A percentile compares a stretch with the other conserved stretches of the same genome.
Conservation (phyloP, 1,140 invertebrate genomes). For the Pogonomyrmex barbatus region DNA sequence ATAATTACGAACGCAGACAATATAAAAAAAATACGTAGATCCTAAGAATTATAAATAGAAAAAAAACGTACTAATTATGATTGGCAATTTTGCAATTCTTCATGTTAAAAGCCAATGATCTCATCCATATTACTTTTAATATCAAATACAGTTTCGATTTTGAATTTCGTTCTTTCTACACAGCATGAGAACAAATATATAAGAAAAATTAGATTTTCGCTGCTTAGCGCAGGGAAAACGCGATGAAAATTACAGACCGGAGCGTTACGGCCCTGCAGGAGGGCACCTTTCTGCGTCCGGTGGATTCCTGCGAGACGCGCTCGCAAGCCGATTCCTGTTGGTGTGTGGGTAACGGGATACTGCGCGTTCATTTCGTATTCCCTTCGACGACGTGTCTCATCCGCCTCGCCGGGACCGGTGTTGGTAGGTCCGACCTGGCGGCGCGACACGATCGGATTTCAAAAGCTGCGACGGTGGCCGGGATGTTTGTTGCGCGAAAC, state of each 20-base stretch:
- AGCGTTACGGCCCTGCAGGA: constrained; percentile 23
- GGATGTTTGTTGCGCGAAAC: constrained; percentile 38
- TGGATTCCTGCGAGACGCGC: constrained; percentile 30
- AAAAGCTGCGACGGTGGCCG: constrained; percentile 51
- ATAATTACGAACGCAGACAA: not conserved
- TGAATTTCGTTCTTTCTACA: not conserved
- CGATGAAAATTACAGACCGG: not conserved
- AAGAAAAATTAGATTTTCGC: not conserved
- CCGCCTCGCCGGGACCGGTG: constrained; percentile 67
- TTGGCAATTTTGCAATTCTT: not conserved
- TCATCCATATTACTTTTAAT: not conserved
- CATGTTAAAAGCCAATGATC: not conserved
- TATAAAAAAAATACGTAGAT: not conserved
- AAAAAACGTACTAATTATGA: not conserved
- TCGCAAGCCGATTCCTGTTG: constrained; percentile 43
- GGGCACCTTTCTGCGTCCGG: not conserved
- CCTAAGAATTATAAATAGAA: too few relatives aligned
- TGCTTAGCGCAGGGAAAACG: not conserved
- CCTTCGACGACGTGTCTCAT: constrained; percentile 78
- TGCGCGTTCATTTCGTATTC: constrained; percentile 78
- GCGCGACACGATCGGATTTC: constrained; percentile 71
- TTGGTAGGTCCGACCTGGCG: constrained; percentile 35
- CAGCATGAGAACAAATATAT: not conserved
- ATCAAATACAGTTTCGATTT: not conserved
- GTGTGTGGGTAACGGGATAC: constrained; percentile 73